Evolutionary conservation across 2,797 vertebrate species (phyloP).

Genomic region (Loris lydekkerianus): DNA sequence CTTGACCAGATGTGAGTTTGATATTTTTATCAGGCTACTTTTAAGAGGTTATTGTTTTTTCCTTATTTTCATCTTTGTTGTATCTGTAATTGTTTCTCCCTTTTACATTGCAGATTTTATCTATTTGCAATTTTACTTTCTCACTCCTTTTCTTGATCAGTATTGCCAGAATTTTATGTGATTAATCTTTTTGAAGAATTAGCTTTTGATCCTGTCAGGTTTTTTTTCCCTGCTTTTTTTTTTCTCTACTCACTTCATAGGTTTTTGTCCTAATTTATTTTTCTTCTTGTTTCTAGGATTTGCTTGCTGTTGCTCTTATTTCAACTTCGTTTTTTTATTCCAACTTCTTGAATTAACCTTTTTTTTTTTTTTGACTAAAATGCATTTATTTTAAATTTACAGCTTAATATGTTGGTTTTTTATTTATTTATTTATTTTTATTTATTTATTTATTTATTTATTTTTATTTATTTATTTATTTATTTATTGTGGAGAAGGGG

Average conservation of each 20-base stretch:
- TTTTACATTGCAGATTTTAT: background rate
- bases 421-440: too few relatives aligned
- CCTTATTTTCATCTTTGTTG: background rate
- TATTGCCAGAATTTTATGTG: slow-evolving; percentile 26
- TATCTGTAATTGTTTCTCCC: background rate
- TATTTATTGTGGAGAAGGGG: too few relatives aligned
- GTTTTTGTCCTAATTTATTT: background rate
- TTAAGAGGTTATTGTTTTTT: background rate
- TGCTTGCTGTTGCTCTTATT: background rate
- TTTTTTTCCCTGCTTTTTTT: background rate
- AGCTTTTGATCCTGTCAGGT: background rate
- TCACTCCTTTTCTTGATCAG: background rate
- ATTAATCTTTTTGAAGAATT: slow-evolving; percentile 19
- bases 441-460: too few relatives aligned
- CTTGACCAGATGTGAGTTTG: background rate
- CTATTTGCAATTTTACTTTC: background rate
- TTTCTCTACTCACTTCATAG: background rate
- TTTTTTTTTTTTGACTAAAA: too few relatives aligned
- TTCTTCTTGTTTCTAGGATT: slow-evolving; percentile 3
- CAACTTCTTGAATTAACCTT: background rate
- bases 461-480: too few relatives aligned
- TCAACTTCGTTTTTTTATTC: background rate
- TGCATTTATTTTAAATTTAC: too few relatives aligned
- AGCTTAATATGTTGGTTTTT: too few relatives aligned
- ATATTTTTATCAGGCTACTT: background rate